Evolutionary conservation across 2,113 vertebrate genomes (phyloP), one percentile per base, ranked within the genome.

Genomic region (Bos taurus): DNA sequence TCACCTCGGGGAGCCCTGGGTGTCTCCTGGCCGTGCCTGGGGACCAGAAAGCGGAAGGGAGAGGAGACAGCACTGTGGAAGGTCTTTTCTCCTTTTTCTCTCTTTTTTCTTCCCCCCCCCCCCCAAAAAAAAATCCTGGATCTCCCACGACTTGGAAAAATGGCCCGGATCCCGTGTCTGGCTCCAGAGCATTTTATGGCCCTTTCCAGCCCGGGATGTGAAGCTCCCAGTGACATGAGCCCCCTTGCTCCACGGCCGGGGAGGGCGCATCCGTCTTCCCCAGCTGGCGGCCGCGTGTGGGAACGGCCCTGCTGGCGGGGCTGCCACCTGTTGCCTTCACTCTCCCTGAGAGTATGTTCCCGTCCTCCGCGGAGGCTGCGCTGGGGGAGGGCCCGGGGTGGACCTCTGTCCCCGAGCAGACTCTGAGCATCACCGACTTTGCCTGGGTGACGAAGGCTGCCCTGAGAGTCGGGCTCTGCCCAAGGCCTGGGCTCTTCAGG

Each of bases 211-310:
- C 88, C 6, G 82, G 88, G 96, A 33, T 10, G 60, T 46, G 91
- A 64, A 56, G 67, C 67, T 64, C 46, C 28, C 0, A 5, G 96
- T 56, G 88, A 95, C 91, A 60, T 9, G 96, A 88, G 94, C 74
- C 43, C 26, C 81, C 62, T 40, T 1, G 30, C 46, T 60, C 81
- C 50, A 2, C 30, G 30, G 91, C 92, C 5, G 0, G 81, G 91
- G 43, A 46, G 26, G 88, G 74, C 95, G n/a, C 93, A 97, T 98
- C 96, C 86, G 43, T 97, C 98, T 98, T 98, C 88, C 81, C 95
- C 97, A 98, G 97, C 97, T 98, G 98, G 97, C 90, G 30, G 96
- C 43, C 4, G 25, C n/a, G 5, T 74, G 95, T 98, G 98, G 98
- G 98, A 97, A 98, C 60, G 92, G 95, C 78, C 36, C 25, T 0